Conservation (phyloP, 2,113 vertebrate species). For the Actinemys pallida region DNA sequence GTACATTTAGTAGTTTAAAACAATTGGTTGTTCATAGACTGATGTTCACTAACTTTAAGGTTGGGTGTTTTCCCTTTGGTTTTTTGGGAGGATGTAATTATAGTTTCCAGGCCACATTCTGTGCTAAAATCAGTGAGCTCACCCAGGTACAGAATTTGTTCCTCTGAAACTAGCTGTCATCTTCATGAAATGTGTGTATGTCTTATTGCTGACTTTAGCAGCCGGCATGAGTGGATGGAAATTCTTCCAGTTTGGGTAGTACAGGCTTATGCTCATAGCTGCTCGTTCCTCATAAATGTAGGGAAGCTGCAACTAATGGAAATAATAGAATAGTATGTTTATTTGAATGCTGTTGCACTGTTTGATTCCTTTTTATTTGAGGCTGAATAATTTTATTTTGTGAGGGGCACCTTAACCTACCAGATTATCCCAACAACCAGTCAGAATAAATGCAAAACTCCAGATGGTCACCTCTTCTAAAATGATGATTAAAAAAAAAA, state of each 20-base stretch:
- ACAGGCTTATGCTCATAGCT: background rate
- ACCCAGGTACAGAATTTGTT: background rate
- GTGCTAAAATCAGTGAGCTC: background rate
- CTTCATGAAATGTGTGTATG: background rate
- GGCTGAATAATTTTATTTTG: background rate
- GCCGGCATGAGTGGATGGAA: background rate
- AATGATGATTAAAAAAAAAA: background rate
- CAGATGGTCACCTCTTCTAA: background rate
- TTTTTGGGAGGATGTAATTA: fast-evolving
- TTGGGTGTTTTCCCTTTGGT: fast-evolving
- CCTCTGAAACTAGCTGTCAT: background rate
- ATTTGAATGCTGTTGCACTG: background rate
- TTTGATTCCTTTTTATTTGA: slow-evolving; percentile 5
- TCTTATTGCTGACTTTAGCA: slow-evolving; percentile 12
- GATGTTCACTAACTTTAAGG: background rate
- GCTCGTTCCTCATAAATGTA: background rate
- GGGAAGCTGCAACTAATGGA: background rate
- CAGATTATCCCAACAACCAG: slow-evolving; percentile 3
- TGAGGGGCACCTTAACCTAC: background rate
- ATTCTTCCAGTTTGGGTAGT: background rate
- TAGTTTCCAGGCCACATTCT: background rate
- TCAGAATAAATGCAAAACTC: background rate
- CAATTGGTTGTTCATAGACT: background rate
- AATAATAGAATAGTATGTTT: slow-evolving; percentile 16
- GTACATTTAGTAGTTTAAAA: background rate